These are phyloP conservation scores for Heteromyza rotundicornis DNA, from an alignment of 2,888 invertebrate genomes.

Conservation along the genomic window DNA sequence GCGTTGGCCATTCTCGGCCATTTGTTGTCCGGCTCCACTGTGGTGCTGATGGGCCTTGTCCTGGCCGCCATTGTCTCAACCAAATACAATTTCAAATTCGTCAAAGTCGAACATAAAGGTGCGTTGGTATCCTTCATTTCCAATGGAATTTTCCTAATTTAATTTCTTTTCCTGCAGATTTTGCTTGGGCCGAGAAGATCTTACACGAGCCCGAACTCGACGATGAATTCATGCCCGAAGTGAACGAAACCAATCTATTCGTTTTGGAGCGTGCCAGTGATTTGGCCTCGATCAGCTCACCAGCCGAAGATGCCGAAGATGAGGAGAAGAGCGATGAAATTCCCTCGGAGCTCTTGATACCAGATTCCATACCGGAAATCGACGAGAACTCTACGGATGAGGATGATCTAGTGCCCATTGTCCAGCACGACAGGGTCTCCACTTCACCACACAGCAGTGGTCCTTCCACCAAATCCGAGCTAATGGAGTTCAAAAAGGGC, in stretches of 20 bases:
- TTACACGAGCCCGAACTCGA: constrained; percentile 49
- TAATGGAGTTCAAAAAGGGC: constrained; percentile 55
- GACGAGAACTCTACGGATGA: constrained; percentile 58
- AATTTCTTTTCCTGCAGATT: constrained; percentile 34
- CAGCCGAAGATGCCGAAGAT: constrained; percentile 41
- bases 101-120: constrained; percentile 54
- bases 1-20: constrained; percentile 55
- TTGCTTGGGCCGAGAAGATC: constrained; percentile 45
- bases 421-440: constrained; percentile 22
- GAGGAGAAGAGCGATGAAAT: constrained; percentile 60
- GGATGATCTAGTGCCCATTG: constrained; percentile 44
- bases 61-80: constrained; percentile 51
- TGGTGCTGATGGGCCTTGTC: constrained; percentile 51
- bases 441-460: not conserved
- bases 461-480: constrained; percentile 16
- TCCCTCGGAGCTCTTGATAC: constrained; percentile 59
- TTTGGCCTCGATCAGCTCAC: constrained; percentile 48
- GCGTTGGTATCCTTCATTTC: constrained; percentile 15
- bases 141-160: too few species aligned
- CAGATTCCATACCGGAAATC: constrained; percentile 60
- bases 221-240: constrained; percentile 61
- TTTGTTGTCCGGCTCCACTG: constrained; percentile 52
- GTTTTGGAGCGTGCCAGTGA: constrained; percentile 58
- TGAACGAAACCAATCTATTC: constrained; percentile 53
- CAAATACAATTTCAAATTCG: constrained; percentile 55